Evolutionary conservation across 2,113 vertebrate genomes (phyloP), one percentile per base, ranked within the genome.

Genomic region (Miniopterus natalensis): DNA sequence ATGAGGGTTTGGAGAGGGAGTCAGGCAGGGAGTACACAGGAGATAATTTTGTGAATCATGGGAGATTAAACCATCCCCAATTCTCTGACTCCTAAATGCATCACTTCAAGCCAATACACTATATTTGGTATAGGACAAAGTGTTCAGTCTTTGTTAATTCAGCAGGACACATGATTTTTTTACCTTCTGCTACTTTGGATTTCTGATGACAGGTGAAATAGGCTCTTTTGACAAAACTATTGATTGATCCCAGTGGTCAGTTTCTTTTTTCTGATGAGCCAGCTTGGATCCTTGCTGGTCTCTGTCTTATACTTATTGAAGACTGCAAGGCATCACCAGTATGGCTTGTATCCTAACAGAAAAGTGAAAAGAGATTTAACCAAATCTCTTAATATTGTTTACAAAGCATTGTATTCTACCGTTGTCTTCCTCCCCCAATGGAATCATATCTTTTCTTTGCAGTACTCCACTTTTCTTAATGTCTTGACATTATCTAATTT

Each of bases 321-420:
- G 40, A 47, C 18, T 79, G 2, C 25, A 93, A 80, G 45, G 91
- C 77, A 21, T 84, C 21, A 63, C 20, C 36, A 66, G 53, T 12
- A 40, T 84, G 20, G 15, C 15, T 84, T 92, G 65, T 71, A 47
- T 81, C 53, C 73, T 59, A 63, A 65, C 13, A 85, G 47, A 85
- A 94, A 88, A 55, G 18, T 80, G 47, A n/a, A 71, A 92, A 77
- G 57, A 88, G 83, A 66, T 75, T 49, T 84, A 84, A 73, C 20
- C 6, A 84, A 49, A 25, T 70, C 20, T 57, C 13, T 61, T 66
- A 55, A 49, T 73, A 66, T 12, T 18, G 42, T 59, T 96, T 84
- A 89, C 36, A 93, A 73, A 66, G 29, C 42, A 47, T 66, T 65
- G 20, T 36, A 36, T 36, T 36, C 18, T 53, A 31, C 57, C 13